Base-by-base conservation (phyloP, 2,113 vertebrate genomes). In the Ciconia stormi region DNA sequence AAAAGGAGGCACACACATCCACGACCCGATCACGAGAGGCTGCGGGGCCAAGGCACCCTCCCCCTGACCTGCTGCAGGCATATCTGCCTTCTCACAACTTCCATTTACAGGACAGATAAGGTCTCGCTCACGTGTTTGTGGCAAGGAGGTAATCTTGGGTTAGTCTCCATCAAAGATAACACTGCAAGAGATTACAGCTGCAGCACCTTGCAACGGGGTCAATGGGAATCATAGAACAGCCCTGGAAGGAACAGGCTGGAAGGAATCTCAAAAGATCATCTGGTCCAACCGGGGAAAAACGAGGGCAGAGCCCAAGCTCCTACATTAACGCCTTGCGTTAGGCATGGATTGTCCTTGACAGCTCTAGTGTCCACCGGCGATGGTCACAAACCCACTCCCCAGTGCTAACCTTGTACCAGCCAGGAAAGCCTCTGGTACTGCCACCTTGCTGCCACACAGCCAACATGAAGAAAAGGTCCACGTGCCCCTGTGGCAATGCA, bases 1-100 rank as follows among this genome's bases (percentile, higher is more conserved):
- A 44, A 73, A 77, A 89, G 61, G 29, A 34, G 47, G 23, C 2
- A 3, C 34, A 32, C 8, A 25, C 5, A 11, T 42, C 58, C 32
- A 23, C 1, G 1, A 58, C 34, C 7, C 0, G 1, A 42, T 23
- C 34, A 10, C 0, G 2, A 38, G 40, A 52, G 82, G 53, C n/a
- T 79, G 22, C 42, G 40, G 36, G 29, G 50, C 11, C 66, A 21
- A 49, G 36, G 46, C 50, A 61, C 7, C 7, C 59, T 69, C 6
- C n/a, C 25, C 78, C n/a, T 25, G 13, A 67, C 18, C 47, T 47
- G 12, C 55, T 58, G 34, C 18, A 73, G 50, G 7, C 61, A 6
- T 8, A 49, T 76, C 50, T 71, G 70, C 46, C 25, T 36, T 59
- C 59, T 73, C 92, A 69, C n/a, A 29, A 2, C 65, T 90, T 87